Conservation (phyloP, 2,113 vertebrate species). For the Anser brachyrhynchus region DNA sequence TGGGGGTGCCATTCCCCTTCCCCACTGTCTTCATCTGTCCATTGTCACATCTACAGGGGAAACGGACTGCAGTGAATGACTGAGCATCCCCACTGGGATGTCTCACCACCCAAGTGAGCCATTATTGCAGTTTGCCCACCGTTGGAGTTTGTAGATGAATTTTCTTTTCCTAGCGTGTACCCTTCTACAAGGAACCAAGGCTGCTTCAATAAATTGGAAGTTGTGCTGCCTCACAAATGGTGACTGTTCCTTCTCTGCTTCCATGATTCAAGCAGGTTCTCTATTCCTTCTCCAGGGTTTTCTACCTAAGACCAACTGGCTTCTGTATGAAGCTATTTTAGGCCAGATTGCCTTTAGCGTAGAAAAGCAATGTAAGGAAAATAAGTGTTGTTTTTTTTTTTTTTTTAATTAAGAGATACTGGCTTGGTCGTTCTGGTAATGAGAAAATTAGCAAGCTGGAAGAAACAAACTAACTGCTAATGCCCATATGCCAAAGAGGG, state of each 20-base stretch:
- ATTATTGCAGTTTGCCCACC: not conserved
- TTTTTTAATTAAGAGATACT: not conserved
- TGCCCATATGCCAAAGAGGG: not conserved
- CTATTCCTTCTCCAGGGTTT: not conserved
- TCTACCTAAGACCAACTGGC: not conserved
- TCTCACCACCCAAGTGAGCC: not conserved
- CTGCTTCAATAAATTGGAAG: not conserved
- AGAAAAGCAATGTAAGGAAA: not conserved
- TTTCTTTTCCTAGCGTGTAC: rapidly evolving
- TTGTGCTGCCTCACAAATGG: not conserved
- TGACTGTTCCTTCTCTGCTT: not conserved
- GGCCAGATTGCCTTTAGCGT: not conserved
- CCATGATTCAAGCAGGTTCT: not conserved
- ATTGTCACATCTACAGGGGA: not conserved
- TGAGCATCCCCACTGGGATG: not conserved
- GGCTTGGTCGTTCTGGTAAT: not conserved
- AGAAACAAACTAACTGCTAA: not conserved
- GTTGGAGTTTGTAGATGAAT: not conserved
- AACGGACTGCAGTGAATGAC: not conserved
- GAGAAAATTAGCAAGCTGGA: not conserved
- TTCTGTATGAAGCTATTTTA: not conserved
- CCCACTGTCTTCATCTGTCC: not conserved
- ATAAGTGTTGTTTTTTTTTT: too few relatives aligned
- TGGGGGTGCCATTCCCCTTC: not conserved
- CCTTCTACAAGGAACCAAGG: not conserved